These are phyloP conservation scores for Burhinus bistriatus DNA, from an alignment of 2,113 vertebrate genomes.

Conservation along the genomic window DNA sequence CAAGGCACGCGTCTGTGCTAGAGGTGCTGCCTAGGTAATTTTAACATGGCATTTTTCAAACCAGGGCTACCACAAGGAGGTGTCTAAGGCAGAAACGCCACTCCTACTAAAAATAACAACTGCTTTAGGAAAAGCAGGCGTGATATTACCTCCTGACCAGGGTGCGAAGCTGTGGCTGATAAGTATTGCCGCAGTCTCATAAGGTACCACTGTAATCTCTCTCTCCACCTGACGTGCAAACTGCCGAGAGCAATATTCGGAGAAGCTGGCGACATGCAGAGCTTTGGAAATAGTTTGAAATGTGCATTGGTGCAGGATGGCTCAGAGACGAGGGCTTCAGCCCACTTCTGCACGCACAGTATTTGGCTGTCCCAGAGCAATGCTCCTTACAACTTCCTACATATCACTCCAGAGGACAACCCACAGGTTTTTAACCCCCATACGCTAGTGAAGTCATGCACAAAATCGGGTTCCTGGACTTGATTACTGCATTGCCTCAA, in stretches of 20 bases:
- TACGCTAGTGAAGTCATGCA: neutral
- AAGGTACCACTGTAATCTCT: neutral
- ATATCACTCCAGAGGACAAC: neutral
- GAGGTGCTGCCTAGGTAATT: neutral
- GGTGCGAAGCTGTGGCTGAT: neutral
- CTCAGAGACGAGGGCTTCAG: neutral
- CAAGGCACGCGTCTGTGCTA: fast-evolving
- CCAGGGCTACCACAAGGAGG: neutral
- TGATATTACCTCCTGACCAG: neutral
- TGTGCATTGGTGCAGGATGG: neutral
- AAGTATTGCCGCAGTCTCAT: neutral
- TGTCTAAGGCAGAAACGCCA: neutral
- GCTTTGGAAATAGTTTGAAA: neutral
- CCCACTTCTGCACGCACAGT: neutral
- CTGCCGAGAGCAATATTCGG: neutral
- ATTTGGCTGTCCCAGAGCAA: neutral
- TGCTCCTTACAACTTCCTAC: neutral
- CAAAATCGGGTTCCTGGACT: neutral
- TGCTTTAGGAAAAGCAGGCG: neutral
- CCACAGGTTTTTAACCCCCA: neutral
- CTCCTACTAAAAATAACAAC: neutral
- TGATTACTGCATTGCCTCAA: too few relatives aligned
- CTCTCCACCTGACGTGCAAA: neutral
- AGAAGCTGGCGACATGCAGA: fast-evolving
- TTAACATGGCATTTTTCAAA: neutral